phyloP scores from a whole-genome alignment of 1,140 invertebrate species.

The Trissolcus basalis region DNA sequence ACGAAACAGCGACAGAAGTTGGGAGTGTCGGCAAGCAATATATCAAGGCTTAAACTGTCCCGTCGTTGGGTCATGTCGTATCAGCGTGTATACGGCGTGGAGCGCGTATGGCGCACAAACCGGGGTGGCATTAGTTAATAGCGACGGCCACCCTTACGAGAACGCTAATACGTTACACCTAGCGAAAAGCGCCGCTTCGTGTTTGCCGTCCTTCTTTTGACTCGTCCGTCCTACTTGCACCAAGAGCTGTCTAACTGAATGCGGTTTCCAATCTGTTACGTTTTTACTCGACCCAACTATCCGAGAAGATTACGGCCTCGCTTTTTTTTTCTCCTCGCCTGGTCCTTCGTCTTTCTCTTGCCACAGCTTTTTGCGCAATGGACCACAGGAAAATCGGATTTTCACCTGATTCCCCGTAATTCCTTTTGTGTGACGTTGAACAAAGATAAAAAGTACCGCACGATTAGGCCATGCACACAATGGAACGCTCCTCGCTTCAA shows the following conservation, averaged over 20 bases:
- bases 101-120: conserved; percentile 69
- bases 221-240: conserved; percentile 16
- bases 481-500: conserved; percentile 15
- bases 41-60: conserved; percentile 77
- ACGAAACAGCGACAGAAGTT: conserved; percentile 76
- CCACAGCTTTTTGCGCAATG: conserved; percentile 22
- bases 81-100: conserved; percentile 58
- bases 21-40: conserved; percentile 76
- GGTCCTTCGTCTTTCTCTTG: conserved; percentile 41
- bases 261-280: conserved; percentile 77
- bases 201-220: conserved; percentile 16
- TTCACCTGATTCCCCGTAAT: conserved; percentile 55
- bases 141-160: conserved; percentile 61
- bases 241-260: conserved; percentile 65
- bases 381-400: conserved; percentile 49
- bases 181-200: conserved; percentile 59
- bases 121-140: conserved; percentile 75
- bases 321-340: conserved; percentile 50
- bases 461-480: conserved; percentile 27
- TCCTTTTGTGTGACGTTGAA: conserved; percentile 39
- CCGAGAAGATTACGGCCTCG: conserved; percentile 62
- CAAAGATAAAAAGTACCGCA: conserved; percentile 38
- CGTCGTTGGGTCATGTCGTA: conserved; percentile 69
- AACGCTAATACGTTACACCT: conserved; percentile 69
- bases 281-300: conserved; percentile 68